Evolutionary conservation across 2,888 invertebrate genomes (phyloP), one percentile per base, ranked within the genome.

Genomic region (Cynaeus angustus): DNA sequence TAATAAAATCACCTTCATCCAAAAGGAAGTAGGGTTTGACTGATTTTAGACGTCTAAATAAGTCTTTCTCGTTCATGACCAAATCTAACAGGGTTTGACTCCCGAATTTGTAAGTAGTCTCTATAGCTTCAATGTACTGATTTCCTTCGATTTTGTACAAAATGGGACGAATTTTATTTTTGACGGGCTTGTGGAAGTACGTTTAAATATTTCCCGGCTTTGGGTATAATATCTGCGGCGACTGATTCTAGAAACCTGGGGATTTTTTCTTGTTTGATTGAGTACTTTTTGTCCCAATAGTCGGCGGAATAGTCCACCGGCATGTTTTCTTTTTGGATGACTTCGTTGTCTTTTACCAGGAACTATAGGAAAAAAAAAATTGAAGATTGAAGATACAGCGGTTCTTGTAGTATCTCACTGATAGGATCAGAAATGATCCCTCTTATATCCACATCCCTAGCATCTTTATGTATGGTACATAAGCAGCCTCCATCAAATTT

Each of bases 141-240:
- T 86, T 86, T 68, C 87, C 87, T 72, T 87, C 86, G 56, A 87
- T 85, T 77, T 86, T 86, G 78, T 88, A 88, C 26, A 87, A 85
- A 12, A 88, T 83, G 26, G 86, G 85, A 76, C 89, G 87, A 78
- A 89, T 86, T 74, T 68, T 68, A 56, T 86, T 86, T 71, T 87
- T 87, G 0, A 89, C 84, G 16, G 87, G 85, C 81, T 88, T 98
- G 96, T 59, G 96, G 89, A 55, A 98, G 96, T 10, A 98, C 98
- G 85, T 98, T 99, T 50, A 99, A 88, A 86, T 99, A 99, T 88
- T 98, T 98, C 72, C 98, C 98, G 55, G 98, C 96, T 76, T 97
- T 91, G 28, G 98, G 88, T 79, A 99, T 96, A 72, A 95, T 95
- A 79, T 96, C n/a, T n/a, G n/a, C 94, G 0, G 94, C 91, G 48